Evolutionary conservation across 2,113 vertebrate species (phyloP), one percentile per base, ranked within the genome.

Genomic region (Promerops cafer): DNA sequence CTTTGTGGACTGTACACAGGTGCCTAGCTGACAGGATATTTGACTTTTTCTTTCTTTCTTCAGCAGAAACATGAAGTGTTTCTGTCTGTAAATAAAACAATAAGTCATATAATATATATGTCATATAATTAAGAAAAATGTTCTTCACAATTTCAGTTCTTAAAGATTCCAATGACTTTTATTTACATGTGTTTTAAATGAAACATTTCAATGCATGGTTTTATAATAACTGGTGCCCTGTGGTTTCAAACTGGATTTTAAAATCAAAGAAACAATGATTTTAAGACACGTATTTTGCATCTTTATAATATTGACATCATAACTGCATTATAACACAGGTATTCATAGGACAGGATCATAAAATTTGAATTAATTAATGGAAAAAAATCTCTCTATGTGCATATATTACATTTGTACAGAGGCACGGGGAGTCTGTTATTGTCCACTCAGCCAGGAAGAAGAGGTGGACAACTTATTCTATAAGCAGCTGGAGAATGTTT

Each of bases 211-310:
- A 94, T 60, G 42, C 12, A 53, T 60, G 40, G 83, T 70, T 68
- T 91, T 54, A 45, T 89, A 52, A 39, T n/a, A 72, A 77, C 11
- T 91, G 74, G 10, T 87, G 82, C 57, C 83, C 24, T 65, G 23
- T 94, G 56, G 50, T 81, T 95, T 96, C 63, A 92, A 93, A 91
- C 6, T 54, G 50, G 42, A 74, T 89, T 97, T 93, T 75, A 71
- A 87, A 95, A 86, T 65, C 39, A 52, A 94, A 87, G 47, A 65
- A 60, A 56, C 1, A 7, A 47, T 30, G 6, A 94, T 52, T 26
- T 59, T 20, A 68, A 85, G 59, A n/a, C 14, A 45, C 2, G 1
- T 9, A 27, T 42, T 78, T 85, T 84, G 8, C 71, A 42, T 59
- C 33, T 52, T 4, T 59, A 14, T 26, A 74, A 54, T 13, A 9